phyloP scores from a whole-genome alignment of 2,888 invertebrate species.

The Fragum fragum region DNA sequence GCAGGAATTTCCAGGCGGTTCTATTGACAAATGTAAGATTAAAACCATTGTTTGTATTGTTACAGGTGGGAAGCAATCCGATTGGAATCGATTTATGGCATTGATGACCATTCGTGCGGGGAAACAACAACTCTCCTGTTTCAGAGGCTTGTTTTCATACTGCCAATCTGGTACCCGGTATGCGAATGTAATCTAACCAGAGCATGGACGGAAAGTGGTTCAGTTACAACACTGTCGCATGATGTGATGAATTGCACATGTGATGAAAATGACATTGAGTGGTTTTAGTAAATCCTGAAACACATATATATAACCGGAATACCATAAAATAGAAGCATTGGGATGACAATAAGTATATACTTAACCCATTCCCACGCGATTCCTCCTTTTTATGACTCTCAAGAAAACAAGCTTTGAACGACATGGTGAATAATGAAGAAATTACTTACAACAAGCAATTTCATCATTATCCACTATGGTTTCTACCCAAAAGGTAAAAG shows the following conservation, averaged over 20 bases:
- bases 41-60: slow-evolving; percentile 31
- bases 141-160: slow-evolving; percentile 1
- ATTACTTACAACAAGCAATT: too few species aligned
- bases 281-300: too few species aligned
- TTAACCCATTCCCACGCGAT: too few species aligned
- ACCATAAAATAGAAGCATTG: too few species aligned
- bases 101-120: slow-evolving; percentile 11
- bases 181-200: neutral
- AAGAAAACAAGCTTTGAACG: too few species aligned
- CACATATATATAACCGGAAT: too few species aligned
- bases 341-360: too few species aligned
- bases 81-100: slow-evolving; percentile 24
- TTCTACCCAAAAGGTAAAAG: too few species aligned
- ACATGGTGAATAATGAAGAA: too few species aligned
- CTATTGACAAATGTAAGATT: slow-evolving; percentile 22
- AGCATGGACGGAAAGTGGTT: neutral
- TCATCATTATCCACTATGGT: too few species aligned
- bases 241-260: neutral
- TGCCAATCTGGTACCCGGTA: slow-evolving; percentile 11
- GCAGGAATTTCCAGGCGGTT: slow-evolving; percentile 22
- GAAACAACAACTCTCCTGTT: slow-evolving; percentile 23
- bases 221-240: neutral
- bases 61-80: slow-evolving; percentile 20
- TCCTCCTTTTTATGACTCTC: too few species aligned
- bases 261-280: neutral